Conservation (phyloP, 2,113 vertebrate genomes). For the Hemiprocne comata region DNA sequence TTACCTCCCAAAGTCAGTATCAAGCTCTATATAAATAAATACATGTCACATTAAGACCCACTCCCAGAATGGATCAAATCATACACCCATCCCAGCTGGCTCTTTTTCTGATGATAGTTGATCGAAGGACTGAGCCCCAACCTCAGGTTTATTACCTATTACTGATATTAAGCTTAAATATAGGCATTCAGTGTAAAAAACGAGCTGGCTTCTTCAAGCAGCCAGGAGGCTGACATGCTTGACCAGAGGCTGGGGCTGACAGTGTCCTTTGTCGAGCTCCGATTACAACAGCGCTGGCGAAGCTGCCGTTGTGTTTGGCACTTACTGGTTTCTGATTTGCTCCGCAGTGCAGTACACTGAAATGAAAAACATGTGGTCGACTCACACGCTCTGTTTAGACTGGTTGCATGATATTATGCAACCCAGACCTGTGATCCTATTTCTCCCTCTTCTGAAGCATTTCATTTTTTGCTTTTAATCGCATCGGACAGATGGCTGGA, state of each 20-base stretch:
- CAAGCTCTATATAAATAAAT: background rate
- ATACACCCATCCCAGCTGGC: background rate
- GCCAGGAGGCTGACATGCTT: background rate
- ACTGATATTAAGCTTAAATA: background rate
- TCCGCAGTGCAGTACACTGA: background rate
- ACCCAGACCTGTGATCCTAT: conserved; percentile 27
- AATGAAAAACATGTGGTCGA: conserved; percentile 76
- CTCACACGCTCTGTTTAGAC: conserved; percentile 51
- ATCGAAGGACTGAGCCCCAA: background rate
- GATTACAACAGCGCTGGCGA: conserved; percentile 44
- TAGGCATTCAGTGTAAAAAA: background rate
- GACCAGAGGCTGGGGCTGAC: background rate
- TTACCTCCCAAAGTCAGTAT: background rate
- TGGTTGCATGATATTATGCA: conserved; percentile 60
- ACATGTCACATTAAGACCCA: background rate
- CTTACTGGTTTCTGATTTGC: conserved; percentile 47
- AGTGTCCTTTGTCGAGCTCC: conserved; percentile 19
- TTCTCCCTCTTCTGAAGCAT: conserved; percentile 40
- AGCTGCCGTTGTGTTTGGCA: conserved; percentile 17
- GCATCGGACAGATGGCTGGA: background rate
- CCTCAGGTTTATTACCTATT: background rate
- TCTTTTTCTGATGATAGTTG: background rate
- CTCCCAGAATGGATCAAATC: background rate
- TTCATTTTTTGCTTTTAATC: conserved; percentile 67
- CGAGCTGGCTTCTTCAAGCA: background rate